Evolutionary conservation across 2,797 vertebrate genomes (phyloP).

Genomic region (Acrossocheilus fasciatus): DNA sequence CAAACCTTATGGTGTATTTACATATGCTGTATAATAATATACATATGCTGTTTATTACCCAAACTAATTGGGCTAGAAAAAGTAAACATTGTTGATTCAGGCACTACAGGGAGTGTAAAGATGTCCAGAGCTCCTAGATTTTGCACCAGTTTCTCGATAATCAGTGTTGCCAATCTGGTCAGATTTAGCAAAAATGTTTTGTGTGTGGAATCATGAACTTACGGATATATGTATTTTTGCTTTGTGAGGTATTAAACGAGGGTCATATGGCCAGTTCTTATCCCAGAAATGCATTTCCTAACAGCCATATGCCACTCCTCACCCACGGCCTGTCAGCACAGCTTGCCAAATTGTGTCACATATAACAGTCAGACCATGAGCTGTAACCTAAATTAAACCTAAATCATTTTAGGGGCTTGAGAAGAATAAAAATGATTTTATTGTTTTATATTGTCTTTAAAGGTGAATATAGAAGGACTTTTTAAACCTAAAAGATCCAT

Average conservation of each 20-base stretch:
- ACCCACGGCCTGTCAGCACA: background rate
- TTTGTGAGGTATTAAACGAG: background rate
- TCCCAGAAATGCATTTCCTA: constrained; percentile 36
- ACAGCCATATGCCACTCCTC: constrained; percentile 18
- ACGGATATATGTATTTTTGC: background rate
- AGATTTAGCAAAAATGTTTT: background rate
- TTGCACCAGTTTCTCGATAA: background rate
- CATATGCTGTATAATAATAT: background rate
- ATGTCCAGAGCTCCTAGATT: background rate
- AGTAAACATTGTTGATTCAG: background rate
- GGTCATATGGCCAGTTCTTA: constrained; percentile 22
- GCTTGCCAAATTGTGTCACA: constrained; percentile 19
- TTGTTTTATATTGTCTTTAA: background rate
- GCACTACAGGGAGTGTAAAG: background rate
- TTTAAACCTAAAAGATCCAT: background rate
- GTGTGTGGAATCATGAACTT: background rate
- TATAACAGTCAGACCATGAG: constrained; percentile 10
- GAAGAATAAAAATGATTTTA: background rate
- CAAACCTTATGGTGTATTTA: background rate
- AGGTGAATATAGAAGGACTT: background rate
- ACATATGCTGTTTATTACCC: background rate
- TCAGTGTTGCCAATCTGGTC: background rate
- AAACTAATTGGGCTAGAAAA: background rate
- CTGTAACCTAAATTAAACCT: background rate
- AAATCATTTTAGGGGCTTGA: background rate